Evolutionary conservation across 1,140 invertebrate genomes (phyloP).

Genomic region (Olivierus martensii): DNA sequence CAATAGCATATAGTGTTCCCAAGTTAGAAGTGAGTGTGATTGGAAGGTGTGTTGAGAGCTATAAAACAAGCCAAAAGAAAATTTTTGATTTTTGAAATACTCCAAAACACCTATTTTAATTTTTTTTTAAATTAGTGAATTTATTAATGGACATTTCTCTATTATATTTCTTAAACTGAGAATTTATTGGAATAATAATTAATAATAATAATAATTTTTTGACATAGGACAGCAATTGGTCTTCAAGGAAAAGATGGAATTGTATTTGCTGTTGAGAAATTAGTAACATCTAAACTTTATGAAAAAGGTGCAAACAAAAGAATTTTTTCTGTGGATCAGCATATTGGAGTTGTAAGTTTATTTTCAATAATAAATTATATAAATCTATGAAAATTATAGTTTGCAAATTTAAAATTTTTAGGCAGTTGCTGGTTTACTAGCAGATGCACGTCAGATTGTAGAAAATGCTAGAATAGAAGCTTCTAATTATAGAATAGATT

Average conservation of each 20-base stretch:
- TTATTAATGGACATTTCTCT: no score
- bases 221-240: constrained; percentile 69
- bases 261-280: constrained; percentile 94
- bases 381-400: neutral
- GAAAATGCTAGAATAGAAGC: constrained; percentile 82
- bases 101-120: no score
- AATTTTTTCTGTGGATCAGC: constrained; percentile 84
- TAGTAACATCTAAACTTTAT: constrained; percentile 93
- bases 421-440: constrained; percentile 82
- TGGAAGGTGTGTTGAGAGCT: no score
- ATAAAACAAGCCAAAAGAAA: no score
- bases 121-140: no score
- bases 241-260: constrained; percentile 91
- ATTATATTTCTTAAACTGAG: no score
- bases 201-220: no score
- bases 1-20: no score
- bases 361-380: neutral
- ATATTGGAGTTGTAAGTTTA: constrained; percentile 73
- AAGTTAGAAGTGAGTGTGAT: no score
- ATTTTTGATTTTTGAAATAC: no score
- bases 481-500: constrained; percentile 74
- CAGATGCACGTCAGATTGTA: constrained; percentile 82
- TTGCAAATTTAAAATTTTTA: constrained; percentile 13
- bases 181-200: no score
- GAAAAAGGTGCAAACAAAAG: constrained; percentile 85